A percentile compares a stretch with the other conserved stretches of the same genome.
phyloP scores from a whole-genome alignment of 2,888 invertebrate genomes.

The Tanytarsus gracilentus region DNA sequence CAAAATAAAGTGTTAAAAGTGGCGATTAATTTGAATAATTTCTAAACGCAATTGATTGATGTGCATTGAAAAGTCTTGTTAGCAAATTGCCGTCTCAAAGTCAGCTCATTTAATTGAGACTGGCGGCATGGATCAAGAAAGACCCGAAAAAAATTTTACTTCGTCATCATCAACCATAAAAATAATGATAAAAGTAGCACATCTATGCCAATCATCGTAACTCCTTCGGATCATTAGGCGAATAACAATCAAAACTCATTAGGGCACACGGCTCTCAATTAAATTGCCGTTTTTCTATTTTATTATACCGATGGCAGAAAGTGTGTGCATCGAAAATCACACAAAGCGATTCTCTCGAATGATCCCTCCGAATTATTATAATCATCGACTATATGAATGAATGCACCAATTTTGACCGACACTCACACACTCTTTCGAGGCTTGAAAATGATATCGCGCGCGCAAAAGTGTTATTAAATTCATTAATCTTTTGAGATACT shows the following conservation, averaged over 20 bases:
- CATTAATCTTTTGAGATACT: constrained; percentile 23
- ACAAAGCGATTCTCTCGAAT: neutral
- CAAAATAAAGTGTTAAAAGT: constrained; percentile 19
- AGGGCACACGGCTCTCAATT: constrained; percentile 9
- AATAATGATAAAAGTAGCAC: neutral
- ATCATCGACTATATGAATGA: neutral
- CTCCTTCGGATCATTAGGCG: constrained; percentile 7
- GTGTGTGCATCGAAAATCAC: neutral
- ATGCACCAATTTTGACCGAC: too few relatives aligned
- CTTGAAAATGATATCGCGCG: neutral
- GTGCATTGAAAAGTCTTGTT: neutral
- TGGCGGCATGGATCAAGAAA: neutral
- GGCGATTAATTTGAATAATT: constrained; percentile 20
- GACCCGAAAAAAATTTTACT: constrained; percentile 13
- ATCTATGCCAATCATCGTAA: neutral
- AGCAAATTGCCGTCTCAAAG: constrained; percentile 7
- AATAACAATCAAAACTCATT: neutral
- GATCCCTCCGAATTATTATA: neutral
- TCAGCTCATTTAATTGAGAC: neutral
- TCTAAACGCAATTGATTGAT: neutral
- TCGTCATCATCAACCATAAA: neutral
- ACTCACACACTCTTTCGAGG: too few relatives aligned
- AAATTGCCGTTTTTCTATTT: constrained; percentile 24
- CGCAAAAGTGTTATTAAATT: constrained; percentile 28
- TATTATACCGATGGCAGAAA: constrained; percentile 18